Percentiles rank a stretch among this genome's conserved stretches.
phyloP scores from a whole-genome alignment of 1,140 invertebrate genomes.

The Meloidogyne exigua region DNA sequence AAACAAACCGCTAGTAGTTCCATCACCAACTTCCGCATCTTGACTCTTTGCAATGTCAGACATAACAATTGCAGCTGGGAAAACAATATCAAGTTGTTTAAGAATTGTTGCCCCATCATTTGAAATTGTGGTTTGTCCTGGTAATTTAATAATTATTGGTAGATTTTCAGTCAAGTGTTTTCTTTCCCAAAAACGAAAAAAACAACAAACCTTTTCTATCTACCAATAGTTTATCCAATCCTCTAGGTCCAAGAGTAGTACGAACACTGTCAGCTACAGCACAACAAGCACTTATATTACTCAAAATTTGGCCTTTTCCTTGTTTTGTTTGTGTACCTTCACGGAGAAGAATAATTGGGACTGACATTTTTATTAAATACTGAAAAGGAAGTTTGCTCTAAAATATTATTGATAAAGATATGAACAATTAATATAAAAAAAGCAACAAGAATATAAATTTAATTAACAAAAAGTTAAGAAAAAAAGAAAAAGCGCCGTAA shows the following conservation, averaged over 20 bases:
- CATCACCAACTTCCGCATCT: constrained; percentile 84
- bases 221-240: constrained; percentile 99
- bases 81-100: constrained; percentile 92
- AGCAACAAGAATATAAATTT: no score
- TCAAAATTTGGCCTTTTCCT: constrained; percentile 90
- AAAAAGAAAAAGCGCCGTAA: no score
- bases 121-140: constrained; percentile 87
- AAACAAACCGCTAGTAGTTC: constrained; percentile 54
- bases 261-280: constrained; percentile 88
- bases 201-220: constrained; percentile 70
- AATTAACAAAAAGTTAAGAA: no score
- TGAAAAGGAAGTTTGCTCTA: background rate
- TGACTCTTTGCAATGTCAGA: constrained; percentile 99
- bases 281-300: constrained; percentile 99
- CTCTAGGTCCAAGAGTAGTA: constrained; percentile 93
- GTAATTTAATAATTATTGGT: no score
- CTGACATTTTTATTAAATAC: constrained; percentile 18
- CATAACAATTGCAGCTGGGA: constrained; percentile 92
- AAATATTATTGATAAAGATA: no score
- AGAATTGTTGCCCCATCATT: constrained; percentile 99
- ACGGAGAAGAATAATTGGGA: constrained; percentile 90
- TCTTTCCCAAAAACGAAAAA: no score
- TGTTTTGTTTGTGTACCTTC: constrained; percentile 95
- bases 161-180: no score
- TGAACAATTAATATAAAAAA: no score